A percentile compares a stretch with the other conserved stretches of the same genome.
Conservation (phyloP, 2,888 invertebrate species). For the Ennomos erosarius region DNA sequence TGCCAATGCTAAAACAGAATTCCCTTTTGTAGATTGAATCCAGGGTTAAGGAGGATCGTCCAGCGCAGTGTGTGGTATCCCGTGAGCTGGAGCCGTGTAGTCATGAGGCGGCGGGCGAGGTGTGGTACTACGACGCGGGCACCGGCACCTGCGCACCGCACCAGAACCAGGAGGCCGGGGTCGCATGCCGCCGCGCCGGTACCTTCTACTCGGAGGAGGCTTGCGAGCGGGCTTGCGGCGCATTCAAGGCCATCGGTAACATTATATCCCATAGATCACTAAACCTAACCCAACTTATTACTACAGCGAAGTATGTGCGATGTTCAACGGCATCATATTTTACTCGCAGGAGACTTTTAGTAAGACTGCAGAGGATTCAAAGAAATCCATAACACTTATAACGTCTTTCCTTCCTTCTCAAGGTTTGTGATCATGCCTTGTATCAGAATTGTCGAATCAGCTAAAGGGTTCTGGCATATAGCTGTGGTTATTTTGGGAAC, state of each 20-base stretch:
- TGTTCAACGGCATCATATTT: too few relatives aligned
- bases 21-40: constrained; percentile 22
- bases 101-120: constrained; percentile 45
- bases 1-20: too few relatives aligned
- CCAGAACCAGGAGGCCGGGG: constrained; percentile 70
- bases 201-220: constrained; percentile 88
- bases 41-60: constrained; percentile 42
- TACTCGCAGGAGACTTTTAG: too few relatives aligned
- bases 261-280: background rate
- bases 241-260: constrained; percentile 89
- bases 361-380: too few relatives aligned
- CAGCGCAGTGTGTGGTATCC: constrained; percentile 52
- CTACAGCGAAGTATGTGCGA: too few relatives aligned
- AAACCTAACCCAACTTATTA: too few relatives aligned
- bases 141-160: constrained; percentile 75
- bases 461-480: too few relatives aligned
- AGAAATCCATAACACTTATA: too few relatives aligned
- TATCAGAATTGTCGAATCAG: too few relatives aligned
- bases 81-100: constrained; percentile 54
- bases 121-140: constrained; percentile 60
- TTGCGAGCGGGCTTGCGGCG: constrained; percentile 90
- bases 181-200: constrained; percentile 85
- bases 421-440: too few relatives aligned
- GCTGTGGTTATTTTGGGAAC: too few relatives aligned
- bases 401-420: too few relatives aligned